These are phyloP conservation scores for Idaea dimidiata DNA, from an alignment of 2,888 invertebrate genomes.

Conservation along the genomic window DNA sequence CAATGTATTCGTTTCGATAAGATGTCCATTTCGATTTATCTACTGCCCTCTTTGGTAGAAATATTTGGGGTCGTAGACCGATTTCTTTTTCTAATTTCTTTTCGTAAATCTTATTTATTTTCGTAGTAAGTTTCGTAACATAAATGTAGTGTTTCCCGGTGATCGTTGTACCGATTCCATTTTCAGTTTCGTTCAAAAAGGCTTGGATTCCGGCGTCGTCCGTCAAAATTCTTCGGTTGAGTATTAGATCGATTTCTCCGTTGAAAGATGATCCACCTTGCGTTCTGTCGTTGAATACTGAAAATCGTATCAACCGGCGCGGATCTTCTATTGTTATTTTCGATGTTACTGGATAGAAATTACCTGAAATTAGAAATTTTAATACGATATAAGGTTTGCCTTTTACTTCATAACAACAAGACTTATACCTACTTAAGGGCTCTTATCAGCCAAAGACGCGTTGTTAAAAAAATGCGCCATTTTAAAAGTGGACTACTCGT, in stretches of 20 bases:
- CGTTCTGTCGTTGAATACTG: conserved; percentile 87
- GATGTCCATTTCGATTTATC: conserved; percentile 57
- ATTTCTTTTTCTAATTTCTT: conserved; percentile 64
- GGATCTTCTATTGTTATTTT: conserved; percentile 86
- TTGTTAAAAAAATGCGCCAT: too few species aligned
- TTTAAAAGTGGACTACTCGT: too few species aligned
- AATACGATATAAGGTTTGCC: too few species aligned
- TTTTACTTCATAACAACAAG: not conserved
- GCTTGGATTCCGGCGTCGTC: conserved; percentile 83
- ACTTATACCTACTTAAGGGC: not conserved
- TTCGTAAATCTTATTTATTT: conserved; percentile 54
- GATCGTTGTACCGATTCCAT: conserved; percentile 35
- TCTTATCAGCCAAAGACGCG: too few species aligned
- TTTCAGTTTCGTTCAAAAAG: conserved; percentile 46
- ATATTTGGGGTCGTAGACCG: conserved; percentile 41
- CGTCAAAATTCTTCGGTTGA: conserved; percentile 89
- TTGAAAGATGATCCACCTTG: conserved; percentile 89
- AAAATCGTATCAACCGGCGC: conserved; percentile 66
- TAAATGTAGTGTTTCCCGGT: conserved; percentile 59
- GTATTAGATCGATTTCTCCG: conserved; percentile 89
- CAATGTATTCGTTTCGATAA: conserved; percentile 56
- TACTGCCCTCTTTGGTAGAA: conserved; percentile 27
- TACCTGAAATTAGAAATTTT: conserved; percentile 67
- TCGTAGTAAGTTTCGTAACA: conserved; percentile 46
- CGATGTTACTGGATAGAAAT: conserved; percentile 95